Conservation (phyloP, 1,140 invertebrate genomes). For the Lanistes nyassanus region DNA sequence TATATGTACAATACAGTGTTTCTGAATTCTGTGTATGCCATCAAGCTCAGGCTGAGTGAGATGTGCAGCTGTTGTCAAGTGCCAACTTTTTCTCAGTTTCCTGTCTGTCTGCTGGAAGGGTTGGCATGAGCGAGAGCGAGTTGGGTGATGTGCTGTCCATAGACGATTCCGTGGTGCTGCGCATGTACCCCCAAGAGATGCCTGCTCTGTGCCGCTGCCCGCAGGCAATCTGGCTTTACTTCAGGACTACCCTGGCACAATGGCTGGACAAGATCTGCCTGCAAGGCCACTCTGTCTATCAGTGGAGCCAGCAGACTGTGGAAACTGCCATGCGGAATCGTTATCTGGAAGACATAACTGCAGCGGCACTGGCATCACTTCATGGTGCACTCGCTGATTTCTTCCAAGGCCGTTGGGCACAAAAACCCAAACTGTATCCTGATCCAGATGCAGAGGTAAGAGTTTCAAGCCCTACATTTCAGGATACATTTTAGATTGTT, state of each 20-base stretch:
- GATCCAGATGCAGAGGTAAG: slow-evolving; percentile 30
- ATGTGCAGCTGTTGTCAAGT: no score
- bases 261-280: slow-evolving; percentile 5
- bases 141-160: slow-evolving; percentile 15
- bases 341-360: not conserved
- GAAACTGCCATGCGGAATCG: not conserved
- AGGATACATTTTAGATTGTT: no score
- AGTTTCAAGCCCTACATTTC: no score
- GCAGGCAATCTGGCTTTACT: slow-evolving; percentile 18
- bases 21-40: no score
- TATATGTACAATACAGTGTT: no score
- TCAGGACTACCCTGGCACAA: not conserved
- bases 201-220: slow-evolving; percentile 13
- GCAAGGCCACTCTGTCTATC: slow-evolving; percentile 17
- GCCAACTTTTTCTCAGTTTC: no score
- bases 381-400: slow-evolving; percentile 62
- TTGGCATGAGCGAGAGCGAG: slow-evolving; percentile 22
- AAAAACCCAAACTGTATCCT: slow-evolving; percentile 38
- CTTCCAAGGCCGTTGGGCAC: slow-evolving; percentile 52
- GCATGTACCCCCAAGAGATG: not conserved
- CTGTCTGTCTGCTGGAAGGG: not conserved
- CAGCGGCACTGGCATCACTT: not conserved
- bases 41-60: no score
- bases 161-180: not conserved
- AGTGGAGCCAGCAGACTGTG: slow-evolving; percentile 15